Evolutionary conservation across 1,140 invertebrate species (phyloP).

Genomic region (Zaprionus camerounensis): DNA sequence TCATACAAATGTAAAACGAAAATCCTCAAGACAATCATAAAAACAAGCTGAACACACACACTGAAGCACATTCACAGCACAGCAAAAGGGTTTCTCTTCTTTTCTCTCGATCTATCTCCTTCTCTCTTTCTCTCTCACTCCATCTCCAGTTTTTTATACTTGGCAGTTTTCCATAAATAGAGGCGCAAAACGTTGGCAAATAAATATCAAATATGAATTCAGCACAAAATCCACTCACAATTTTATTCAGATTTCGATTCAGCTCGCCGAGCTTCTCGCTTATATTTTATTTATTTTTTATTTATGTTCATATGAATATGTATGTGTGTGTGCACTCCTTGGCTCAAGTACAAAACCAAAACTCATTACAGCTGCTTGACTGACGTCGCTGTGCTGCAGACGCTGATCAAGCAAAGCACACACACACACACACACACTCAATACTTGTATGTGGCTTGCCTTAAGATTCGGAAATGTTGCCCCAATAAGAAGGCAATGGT

Average conservation of each 20-base stretch:
- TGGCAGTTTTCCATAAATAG: conserved; percentile 40
- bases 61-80: conserved; percentile 6
- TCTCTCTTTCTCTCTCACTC: conserved; percentile 21
- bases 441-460: neutral
- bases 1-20: conserved; percentile 82
- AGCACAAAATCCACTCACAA: conserved; percentile 51
- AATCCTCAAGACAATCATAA: conserved; percentile 83
- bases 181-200: conserved; percentile 60
- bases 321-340: neutral
- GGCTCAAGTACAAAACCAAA: conserved; percentile 56
- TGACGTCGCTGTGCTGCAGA: conserved; percentile 1
- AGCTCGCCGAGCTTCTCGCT: neutral
- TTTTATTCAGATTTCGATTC: conserved; percentile 23
- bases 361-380: conserved; percentile 32
- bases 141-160: conserved; percentile 1
- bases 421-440: neutral
- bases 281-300: conserved; percentile 37
- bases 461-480: neutral
- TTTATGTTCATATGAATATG: neutral
- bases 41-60: conserved; percentile 29
- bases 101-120: neutral
- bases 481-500: conserved; percentile 45
- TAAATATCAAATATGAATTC: conserved; percentile 75
- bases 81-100: conserved; percentile 47
- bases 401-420: neutral